Conservation (phyloP, 30 jellyfish, hydroid and myxozoan genomes). For the Turritopsis rubra region DNA sequence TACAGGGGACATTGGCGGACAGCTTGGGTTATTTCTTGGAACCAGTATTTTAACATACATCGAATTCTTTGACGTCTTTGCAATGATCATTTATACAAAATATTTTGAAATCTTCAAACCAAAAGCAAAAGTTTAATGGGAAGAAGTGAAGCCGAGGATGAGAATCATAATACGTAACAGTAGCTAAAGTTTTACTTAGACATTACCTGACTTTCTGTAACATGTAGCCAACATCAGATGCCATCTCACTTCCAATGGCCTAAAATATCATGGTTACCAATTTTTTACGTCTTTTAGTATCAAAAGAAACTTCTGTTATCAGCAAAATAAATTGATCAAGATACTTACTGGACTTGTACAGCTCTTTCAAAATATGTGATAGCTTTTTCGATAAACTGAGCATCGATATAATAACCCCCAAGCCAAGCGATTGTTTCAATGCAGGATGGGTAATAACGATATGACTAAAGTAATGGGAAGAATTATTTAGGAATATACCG, state of each 20-base stretch:
- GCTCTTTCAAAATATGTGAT: slow-evolving; percentile 95
- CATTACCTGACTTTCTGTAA: slow-evolving; percentile 71
- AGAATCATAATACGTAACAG: background rate
- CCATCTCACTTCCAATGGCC: slow-evolving; percentile 94
- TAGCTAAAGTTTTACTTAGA: background rate
- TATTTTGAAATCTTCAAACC: slow-evolving; percentile 56
- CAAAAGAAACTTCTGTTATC: too few species aligned
- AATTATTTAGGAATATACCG: background rate
- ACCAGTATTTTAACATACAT: slow-evolving; percentile 79
- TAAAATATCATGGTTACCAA: slow-evolving; percentile 14
- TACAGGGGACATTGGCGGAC: slow-evolving; percentile 96
- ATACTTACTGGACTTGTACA: slow-evolving; percentile 89
- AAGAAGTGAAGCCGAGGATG: background rate
- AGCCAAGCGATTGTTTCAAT: slow-evolving; percentile 91
- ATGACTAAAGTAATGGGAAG: slow-evolving; percentile 49
- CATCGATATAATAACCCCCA: slow-evolving; percentile 95
- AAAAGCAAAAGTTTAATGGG: background rate
- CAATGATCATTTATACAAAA: slow-evolving; percentile 70
- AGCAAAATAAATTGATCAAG: background rate
- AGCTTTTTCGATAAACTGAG: slow-evolving; percentile 96
- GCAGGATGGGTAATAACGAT: slow-evolving; percentile 85
- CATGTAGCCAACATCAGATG: slow-evolving; percentile 93
- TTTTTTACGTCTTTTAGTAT: background rate
- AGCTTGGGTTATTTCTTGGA: slow-evolving; percentile 86
- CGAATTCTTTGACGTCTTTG: slow-evolving; percentile 79